Evolutionary conservation across 35 echinoderm and acorn worm species (phyloP).

Genomic region (Lytechinus pictus): DNA sequence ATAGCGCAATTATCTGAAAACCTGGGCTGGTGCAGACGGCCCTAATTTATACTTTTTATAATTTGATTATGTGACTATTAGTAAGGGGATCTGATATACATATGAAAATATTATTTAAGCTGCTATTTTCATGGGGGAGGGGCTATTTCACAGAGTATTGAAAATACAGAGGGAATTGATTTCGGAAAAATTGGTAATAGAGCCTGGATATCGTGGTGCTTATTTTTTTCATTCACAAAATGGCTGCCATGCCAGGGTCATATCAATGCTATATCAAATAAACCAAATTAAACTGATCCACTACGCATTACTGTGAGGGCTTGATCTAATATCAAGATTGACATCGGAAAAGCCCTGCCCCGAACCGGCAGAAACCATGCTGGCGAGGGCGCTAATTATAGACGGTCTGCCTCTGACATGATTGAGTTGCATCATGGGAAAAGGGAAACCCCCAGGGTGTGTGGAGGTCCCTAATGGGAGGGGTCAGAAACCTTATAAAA

Average conservation of each 20-base stretch:
- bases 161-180: not conserved
- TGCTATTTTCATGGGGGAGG: no score
- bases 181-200: not conserved
- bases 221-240: not conserved
- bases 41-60: no score
- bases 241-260: not conserved
- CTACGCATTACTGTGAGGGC: not conserved
- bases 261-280: not conserved
- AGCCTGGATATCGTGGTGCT: not conserved
- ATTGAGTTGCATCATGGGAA: not conserved
- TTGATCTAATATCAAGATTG: not conserved
- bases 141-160: not conserved
- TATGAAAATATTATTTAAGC: no score
- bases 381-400: not conserved
- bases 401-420: not conserved
- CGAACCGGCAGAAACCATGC: not conserved
- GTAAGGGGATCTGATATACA: no score
- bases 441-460: constrained; percentile 7
- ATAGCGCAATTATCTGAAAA: no score
- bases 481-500: not conserved
- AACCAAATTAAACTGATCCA: constrained; percentile 19
- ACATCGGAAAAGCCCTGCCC: not conserved
- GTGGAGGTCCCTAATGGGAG: not conserved
- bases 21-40: no score
- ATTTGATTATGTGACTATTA: no score